phyloP scores from a whole-genome alignment of 1,140 invertebrate genomes.

The Fopius arisanus region DNA sequence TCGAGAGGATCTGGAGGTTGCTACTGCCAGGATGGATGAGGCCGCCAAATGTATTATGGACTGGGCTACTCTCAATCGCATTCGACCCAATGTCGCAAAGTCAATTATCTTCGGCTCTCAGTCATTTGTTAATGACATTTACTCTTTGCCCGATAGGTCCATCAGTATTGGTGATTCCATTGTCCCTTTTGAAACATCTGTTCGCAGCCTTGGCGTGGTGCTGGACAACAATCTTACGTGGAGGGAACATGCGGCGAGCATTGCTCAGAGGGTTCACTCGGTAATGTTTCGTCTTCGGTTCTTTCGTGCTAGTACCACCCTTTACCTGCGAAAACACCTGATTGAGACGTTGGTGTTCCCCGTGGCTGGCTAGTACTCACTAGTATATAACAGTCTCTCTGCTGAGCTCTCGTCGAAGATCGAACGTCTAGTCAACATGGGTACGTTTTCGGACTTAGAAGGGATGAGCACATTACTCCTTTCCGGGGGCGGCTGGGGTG shows the following conservation, averaged over 20 bases:
- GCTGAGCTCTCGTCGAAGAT: background rate
- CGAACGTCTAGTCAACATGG: conserved; percentile 2
- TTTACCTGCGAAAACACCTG: background rate
- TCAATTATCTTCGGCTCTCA: background rate
- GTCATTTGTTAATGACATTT: background rate
- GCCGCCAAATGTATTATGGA: background rate
- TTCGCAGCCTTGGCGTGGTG: background rate
- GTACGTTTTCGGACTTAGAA: background rate
- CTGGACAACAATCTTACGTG: background rate
- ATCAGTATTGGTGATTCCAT: background rate
- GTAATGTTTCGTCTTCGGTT: background rate
- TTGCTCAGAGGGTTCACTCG: background rate
- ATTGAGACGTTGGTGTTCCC: background rate
- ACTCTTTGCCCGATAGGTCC: background rate
- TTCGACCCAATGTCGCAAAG: background rate
- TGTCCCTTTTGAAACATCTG: background rate
- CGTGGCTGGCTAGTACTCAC: background rate
- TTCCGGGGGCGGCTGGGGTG: background rate
- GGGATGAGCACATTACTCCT: background rate
- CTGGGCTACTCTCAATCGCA: background rate
- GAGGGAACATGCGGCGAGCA: background rate
- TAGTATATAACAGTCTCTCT: background rate
- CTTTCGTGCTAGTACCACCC: background rate
- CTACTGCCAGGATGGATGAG: background rate
- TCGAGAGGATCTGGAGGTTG: background rate